Evolutionary conservation across 2,888 invertebrate species (phyloP).

Genomic region (Chloroclysta siterata): DNA sequence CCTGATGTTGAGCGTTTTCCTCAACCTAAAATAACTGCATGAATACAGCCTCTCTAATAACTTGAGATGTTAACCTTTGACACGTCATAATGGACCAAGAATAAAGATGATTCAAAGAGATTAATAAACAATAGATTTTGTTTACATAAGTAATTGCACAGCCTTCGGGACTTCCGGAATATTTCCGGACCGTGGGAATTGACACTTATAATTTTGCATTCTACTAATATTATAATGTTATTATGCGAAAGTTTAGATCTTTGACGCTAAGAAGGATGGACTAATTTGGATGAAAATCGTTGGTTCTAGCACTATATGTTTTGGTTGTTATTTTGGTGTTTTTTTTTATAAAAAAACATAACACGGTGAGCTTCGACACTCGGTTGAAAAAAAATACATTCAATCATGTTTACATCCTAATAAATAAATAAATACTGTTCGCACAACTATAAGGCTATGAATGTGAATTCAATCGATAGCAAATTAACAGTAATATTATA

Average conservation of each 20-base stretch:
- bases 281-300: background rate
- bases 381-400: too few relatives aligned
- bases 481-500: too few relatives aligned
- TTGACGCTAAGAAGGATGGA: background rate
- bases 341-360: too few relatives aligned
- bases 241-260: background rate
- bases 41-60: background rate
- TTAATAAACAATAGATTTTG: slow-evolving; percentile 41
- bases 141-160: slow-evolving; percentile 41
- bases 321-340: too few relatives aligned
- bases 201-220: slow-evolving; percentile 23
- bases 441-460: too few relatives aligned
- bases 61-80: slow-evolving; percentile 8
- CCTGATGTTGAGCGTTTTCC: background rate
- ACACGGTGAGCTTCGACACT: too few relatives aligned
- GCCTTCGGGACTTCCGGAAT: slow-evolving; percentile 42
- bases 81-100: slow-evolving; percentile 21
- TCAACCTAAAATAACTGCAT: background rate
- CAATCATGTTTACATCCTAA: too few relatives aligned
- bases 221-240: background rate
- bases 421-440: too few relatives aligned
- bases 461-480: too few relatives aligned
- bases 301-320: too few relatives aligned
- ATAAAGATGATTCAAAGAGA: slow-evolving; percentile 30
- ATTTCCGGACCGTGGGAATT: slow-evolving; percentile 42